These are phyloP conservation scores for Gorilla gorilla DNA, from an alignment of 2,113 vertebrate genomes.

Conservation along the genomic window DNA sequence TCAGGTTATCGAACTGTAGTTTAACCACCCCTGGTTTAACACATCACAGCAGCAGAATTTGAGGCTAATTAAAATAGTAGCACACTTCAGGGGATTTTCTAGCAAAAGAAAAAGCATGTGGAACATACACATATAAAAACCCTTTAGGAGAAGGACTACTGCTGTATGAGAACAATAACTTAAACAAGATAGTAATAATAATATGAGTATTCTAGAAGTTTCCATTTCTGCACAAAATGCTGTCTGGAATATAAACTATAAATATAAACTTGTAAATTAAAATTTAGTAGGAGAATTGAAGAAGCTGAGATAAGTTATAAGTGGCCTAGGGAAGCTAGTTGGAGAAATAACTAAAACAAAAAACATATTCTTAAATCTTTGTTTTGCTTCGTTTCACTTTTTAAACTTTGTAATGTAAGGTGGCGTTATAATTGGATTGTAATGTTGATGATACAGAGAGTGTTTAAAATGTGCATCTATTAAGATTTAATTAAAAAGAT, in stretches of 20 bases:
- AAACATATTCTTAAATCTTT: background rate
- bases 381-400: background rate
- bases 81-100: background rate
- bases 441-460: background rate
- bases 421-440: background rate
- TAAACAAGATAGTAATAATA: background rate
- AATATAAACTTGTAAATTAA: background rate
- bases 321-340: background rate
- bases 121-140: no score
- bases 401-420: background rate
- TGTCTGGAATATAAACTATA: background rate
- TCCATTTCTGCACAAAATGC: background rate
- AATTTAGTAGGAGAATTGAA: background rate
- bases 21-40: background rate
- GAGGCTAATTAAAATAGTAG: background rate
- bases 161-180: background rate
- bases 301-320: background rate
- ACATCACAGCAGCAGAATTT: background rate
- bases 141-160: background rate
- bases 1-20: background rate
- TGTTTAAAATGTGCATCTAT: background rate
- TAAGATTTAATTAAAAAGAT: background rate
- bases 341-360: background rate
- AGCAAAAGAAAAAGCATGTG: background rate
- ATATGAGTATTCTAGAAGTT: background rate